These are phyloP conservation scores for Sorex maritimensis DNA, from an alignment of 2,797 vertebrate genomes.

Conservation along the genomic window DNA sequence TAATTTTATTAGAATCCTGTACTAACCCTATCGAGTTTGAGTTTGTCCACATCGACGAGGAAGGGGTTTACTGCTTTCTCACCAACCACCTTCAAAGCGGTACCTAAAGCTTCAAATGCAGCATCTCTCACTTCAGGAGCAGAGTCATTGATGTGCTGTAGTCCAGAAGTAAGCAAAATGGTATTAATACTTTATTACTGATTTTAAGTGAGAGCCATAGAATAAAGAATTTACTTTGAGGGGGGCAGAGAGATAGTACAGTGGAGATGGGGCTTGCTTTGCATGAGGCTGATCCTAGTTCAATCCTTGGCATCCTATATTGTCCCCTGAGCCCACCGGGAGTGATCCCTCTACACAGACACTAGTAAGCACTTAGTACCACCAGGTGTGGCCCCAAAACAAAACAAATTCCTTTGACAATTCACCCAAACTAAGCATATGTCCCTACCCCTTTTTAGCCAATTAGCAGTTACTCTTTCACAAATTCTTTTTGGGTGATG, in stretches of 20 bases:
- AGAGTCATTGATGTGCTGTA: constrained; percentile 98
- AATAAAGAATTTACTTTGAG: constrained; percentile 45
- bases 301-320: too few relatives aligned
- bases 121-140: constrained; percentile 98
- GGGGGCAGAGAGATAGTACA: too few relatives aligned
- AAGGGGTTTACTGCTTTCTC: constrained; percentile 98
- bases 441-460: constrained; percentile 28
- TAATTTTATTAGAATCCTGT: constrained; percentile 20
- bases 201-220: constrained; percentile 36
- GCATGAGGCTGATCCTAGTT: too few relatives aligned
- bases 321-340: too few relatives aligned
- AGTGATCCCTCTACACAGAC: too few relatives aligned
- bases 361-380: too few relatives aligned
- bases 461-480: constrained; percentile 59
- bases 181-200: not conserved
- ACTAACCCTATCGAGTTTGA: constrained; percentile 95
- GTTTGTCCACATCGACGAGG: constrained; percentile 96
- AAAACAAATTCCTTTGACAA: not conserved
- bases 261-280: too few relatives aligned
- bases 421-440: constrained; percentile 50
- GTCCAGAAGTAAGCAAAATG: constrained; percentile 70
- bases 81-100: constrained; percentile 97
- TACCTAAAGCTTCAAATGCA: constrained; percentile 98
- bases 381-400: too few relatives aligned
- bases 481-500: constrained; percentile 48